A percentile compares a stretch with the other conserved stretches of the same genome.
Evolutionary conservation across 2,888 invertebrate species (phyloP).

Genomic region (Drosophila villosipedis): DNA sequence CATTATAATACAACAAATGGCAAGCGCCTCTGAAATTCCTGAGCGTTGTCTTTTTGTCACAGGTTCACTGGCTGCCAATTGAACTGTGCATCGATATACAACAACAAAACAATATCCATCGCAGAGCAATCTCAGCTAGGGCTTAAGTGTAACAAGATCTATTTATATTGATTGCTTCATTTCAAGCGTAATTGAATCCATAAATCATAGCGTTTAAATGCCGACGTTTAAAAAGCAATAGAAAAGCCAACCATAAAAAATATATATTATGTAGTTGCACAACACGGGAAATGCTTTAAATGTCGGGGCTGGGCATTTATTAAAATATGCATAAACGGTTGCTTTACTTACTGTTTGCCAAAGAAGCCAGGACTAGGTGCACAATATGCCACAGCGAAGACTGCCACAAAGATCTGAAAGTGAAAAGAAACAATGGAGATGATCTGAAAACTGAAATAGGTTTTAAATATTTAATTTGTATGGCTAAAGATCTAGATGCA

Average conservation of each 20-base stretch:
- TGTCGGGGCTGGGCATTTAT: constrained; percentile 1
- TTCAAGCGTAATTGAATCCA: constrained; percentile 60
- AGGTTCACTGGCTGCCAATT: constrained; percentile 54
- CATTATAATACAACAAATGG: constrained; percentile 68
- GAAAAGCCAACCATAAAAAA: constrained; percentile 26
- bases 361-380: constrained; percentile 83
- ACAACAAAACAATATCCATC: constrained; percentile 5
- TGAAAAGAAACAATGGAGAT: background rate
- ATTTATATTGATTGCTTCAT: constrained; percentile 70
- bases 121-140: constrained; percentile 5
- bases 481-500: background rate
- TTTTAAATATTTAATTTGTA: background rate
- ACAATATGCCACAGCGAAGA: constrained; percentile 78
- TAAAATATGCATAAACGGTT: constrained; percentile 3
- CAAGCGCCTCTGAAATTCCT: constrained; percentile 69
- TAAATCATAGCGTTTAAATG: constrained; percentile 53
- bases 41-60: constrained; percentile 40
- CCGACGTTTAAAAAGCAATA: constrained; percentile 64
- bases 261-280: constrained; percentile 45
- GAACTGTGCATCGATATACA: constrained; percentile 21
- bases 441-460: background rate
- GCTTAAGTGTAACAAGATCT: constrained; percentile 46
- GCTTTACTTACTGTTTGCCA: constrained; percentile 83
- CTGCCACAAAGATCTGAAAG: constrained; percentile 80
- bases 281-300: constrained; percentile 60